Evolutionary conservation across 2,797 vertebrate genomes (phyloP).

Genomic region (Champsocephalus gunnari): DNA sequence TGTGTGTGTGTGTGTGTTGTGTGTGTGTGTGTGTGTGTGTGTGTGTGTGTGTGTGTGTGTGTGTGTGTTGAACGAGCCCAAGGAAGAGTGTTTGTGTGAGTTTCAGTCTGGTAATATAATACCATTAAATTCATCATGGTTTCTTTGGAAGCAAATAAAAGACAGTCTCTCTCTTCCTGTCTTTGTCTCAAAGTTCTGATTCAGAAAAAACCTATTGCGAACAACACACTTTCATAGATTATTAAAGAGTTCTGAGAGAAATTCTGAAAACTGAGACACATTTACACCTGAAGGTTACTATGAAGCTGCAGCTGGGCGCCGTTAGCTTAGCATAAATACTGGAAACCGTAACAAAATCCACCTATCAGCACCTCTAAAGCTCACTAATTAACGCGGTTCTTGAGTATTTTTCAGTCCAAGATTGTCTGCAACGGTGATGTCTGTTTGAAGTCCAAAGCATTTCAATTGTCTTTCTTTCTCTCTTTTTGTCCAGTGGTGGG

Average conservation of each 20-base stretch:
- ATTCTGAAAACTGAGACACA: no score
- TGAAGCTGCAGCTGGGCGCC: no score
- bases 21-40: slow-evolving; percentile 16
- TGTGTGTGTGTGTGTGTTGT: slow-evolving; percentile 19
- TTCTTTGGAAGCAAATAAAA: slow-evolving; percentile 21
- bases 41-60: not conserved
- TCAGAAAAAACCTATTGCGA: slow-evolving; percentile 5
- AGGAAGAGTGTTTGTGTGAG: slow-evolving; percentile 6
- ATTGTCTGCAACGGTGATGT: not conserved
- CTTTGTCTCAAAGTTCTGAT: slow-evolving; percentile 17
- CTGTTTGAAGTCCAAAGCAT: not conserved
- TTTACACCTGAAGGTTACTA: not conserved
- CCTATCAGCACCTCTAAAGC: not conserved
- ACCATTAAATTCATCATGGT: slow-evolving; percentile 48
- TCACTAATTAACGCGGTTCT: not conserved
- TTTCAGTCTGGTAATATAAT: slow-evolving; percentile 36
- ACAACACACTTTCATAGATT: not conserved
- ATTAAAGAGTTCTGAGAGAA: slow-evolving; percentile 1
- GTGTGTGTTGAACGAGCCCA: not conserved
- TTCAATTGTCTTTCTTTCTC: not conserved
- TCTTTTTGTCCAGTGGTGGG: slow-evolving; percentile 90
- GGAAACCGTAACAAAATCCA: not conserved
- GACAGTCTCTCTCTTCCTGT: slow-evolving; percentile 13
- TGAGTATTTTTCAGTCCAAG: not conserved
- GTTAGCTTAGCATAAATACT: not conserved